Percentiles rank a stretch among this genome's conserved stretches.
phyloP scores from a whole-genome alignment of 1,140 invertebrate species.

The Dolichoris vasculosae region DNA sequence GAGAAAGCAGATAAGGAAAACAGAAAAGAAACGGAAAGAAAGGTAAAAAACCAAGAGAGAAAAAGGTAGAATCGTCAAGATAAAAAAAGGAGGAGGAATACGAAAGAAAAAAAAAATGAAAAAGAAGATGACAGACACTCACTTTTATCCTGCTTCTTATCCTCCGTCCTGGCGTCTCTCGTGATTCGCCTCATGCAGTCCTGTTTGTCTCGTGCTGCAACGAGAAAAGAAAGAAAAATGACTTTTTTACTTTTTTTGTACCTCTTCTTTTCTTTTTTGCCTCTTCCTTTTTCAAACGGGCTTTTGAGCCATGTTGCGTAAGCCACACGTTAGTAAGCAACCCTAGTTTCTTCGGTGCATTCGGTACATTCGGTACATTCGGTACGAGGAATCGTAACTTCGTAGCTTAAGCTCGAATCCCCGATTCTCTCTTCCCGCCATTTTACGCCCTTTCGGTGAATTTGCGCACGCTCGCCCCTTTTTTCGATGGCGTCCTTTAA shows the following conservation, averaged over 20 bases:
- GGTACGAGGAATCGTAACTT: background rate
- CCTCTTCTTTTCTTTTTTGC: too few species aligned
- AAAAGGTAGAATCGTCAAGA: background rate
- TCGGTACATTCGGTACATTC: background rate
- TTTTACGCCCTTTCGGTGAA: slow-evolving; percentile 10
- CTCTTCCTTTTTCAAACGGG: background rate
- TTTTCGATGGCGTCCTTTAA: background rate
- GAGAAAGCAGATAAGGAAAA: slow-evolving; percentile 36
- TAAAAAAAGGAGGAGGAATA: slow-evolving; percentile 6
- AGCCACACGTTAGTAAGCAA: background rate
- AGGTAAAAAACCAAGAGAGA: background rate
- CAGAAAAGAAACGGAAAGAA: background rate
- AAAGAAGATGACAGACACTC: slow-evolving; percentile 49
- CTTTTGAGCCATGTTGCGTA: slow-evolving; percentile 1
- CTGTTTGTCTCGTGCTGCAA: slow-evolving; percentile 32
- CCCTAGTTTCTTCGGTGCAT: background rate
- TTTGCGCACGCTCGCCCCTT: background rate
- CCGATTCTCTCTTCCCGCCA: background rate
- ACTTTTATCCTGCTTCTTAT: slow-evolving; percentile 62
- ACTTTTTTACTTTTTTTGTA: slow-evolving; percentile 17
- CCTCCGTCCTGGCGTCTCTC: slow-evolving; percentile 46
- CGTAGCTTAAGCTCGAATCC: background rate
- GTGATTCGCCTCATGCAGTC: slow-evolving; percentile 55
- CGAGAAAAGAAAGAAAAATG: slow-evolving; percentile 32
- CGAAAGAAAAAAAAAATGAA: slow-evolving; percentile 29